Conservation (phyloP, 2,113 vertebrate genomes). For the Anguilla rostrata region DNA sequence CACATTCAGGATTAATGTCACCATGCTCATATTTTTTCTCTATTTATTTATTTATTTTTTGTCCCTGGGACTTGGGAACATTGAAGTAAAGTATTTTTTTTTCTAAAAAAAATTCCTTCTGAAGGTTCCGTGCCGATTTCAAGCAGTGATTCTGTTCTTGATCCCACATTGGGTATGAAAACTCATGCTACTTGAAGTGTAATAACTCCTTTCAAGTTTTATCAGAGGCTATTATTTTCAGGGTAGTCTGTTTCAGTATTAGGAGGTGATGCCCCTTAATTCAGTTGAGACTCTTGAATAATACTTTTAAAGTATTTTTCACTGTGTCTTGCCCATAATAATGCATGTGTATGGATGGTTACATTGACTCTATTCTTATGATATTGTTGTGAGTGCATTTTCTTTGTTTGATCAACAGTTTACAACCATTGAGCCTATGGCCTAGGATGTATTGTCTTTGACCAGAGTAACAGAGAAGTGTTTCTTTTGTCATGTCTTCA, state of each 20-base stretch:
- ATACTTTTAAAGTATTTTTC: not conserved
- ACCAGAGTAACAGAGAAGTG: not conserved
- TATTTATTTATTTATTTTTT: not conserved
- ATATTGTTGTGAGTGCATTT: not conserved
- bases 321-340: not conserved
- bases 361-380: not conserved
- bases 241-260: not conserved
- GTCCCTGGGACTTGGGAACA: not conserved
- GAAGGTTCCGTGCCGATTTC: not conserved
- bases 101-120: constrained; percentile 18
- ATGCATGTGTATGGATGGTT: not conserved
- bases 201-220: constrained; percentile 13
- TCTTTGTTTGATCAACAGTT: not conserved
- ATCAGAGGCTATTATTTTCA: not conserved
- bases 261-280: not conserved
- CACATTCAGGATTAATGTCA: constrained; percentile 14
- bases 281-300: not conserved
- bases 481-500: not conserved
- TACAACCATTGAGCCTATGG: not conserved
- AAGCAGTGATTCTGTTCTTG: not conserved
- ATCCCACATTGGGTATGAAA: not conserved
- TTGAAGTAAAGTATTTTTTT: not conserved
- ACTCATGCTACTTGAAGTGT: not conserved
- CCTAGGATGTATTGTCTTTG: not conserved
- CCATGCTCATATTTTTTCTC: not conserved